Evolutionary conservation across 2,113 vertebrate species (phyloP).

Genomic region (Pomatorhinus ruficollis): DNA sequence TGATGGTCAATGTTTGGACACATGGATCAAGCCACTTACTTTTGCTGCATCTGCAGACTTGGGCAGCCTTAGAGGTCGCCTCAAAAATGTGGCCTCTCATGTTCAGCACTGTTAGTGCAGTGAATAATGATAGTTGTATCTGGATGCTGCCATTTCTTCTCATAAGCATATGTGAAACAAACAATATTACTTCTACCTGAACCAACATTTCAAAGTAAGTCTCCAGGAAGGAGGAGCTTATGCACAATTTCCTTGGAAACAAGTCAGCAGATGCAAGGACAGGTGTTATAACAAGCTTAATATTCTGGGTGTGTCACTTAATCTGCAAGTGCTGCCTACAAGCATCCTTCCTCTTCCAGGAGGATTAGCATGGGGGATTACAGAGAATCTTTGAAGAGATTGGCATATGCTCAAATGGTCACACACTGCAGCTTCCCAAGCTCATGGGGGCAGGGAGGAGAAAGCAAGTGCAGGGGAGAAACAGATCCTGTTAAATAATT

Average conservation of each 20-base stretch:
- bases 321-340: conserved; percentile 11
- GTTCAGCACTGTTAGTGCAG: neutral
- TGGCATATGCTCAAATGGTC: neutral
- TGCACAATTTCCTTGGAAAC: neutral
- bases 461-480: neutral
- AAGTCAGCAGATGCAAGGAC: neutral
- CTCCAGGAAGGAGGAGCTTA: neutral
- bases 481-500: neutral
- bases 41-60: neutral
- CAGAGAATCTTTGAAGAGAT: neutral
- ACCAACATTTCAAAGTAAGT: neutral
- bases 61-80: neutral
- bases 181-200: neutral
- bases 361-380: conserved; percentile 47
- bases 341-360: conserved; percentile 13
- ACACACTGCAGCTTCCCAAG: neutral
- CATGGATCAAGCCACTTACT: neutral
- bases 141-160: neutral
- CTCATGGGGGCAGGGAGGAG: neutral
- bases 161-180: neutral
- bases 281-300: conserved; percentile 37
- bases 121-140: neutral
- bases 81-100: neutral
- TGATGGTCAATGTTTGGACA: fast-evolving
- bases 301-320: neutral